Percentiles rank a stretch among this genome's conserved stretches.
phyloP scores from a whole-genome alignment of 2,888 invertebrate genomes.

The Argyresthia goedartella region DNA sequence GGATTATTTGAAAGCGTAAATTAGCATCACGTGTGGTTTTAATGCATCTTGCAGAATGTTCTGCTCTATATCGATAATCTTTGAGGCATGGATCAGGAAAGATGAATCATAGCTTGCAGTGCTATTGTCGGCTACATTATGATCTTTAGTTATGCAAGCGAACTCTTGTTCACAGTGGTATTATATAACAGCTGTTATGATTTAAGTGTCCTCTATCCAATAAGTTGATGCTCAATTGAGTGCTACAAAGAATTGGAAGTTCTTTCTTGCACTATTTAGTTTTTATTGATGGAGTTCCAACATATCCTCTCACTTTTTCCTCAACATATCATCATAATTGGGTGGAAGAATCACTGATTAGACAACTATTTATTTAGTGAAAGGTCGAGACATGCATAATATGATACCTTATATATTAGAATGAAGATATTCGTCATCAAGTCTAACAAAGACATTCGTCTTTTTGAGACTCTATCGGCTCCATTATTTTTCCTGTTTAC shows the following conservation, averaged over 20 bases:
- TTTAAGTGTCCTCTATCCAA: neutral
- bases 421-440: too few species aligned
- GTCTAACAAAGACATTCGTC: too few species aligned
- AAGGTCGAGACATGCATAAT: too few species aligned
- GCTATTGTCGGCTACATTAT: conserved; percentile 63
- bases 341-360: too few species aligned
- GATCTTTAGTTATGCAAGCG: conserved; percentile 52
- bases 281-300: too few species aligned
- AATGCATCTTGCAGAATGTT: conserved; percentile 62
- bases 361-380: too few species aligned
- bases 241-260: neutral
- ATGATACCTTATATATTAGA: too few species aligned
- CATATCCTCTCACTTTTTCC: too few species aligned
- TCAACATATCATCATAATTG: too few species aligned
- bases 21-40: conserved; percentile 67
- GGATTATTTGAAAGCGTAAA: conserved; percentile 58
- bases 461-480: conserved; percentile 54
- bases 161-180: conserved; percentile 7
- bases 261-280: too few species aligned
- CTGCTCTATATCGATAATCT: conserved; percentile 69
- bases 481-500: conserved; percentile 70
- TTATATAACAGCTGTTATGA: neutral
- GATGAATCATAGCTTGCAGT: conserved; percentile 62
- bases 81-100: conserved; percentile 55
- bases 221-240: neutral